phyloP scores from a whole-genome alignment of 1,140 invertebrate species.

The Sipha flava region DNA sequence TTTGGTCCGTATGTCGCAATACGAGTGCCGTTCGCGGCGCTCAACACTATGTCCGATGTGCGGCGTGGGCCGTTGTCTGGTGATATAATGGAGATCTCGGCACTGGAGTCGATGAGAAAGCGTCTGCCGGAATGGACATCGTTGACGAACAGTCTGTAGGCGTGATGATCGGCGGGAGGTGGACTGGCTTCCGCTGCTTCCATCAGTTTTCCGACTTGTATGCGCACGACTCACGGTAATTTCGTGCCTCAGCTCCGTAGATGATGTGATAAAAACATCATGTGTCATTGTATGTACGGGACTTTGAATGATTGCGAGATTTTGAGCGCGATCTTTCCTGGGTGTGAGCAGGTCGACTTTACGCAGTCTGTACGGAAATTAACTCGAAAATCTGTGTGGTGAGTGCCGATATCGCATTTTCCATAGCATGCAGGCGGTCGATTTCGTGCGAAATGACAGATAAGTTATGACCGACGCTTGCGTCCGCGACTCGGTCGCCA shows the following conservation, averaged over 20 bases:
- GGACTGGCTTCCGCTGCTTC: not conserved
- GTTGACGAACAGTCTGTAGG: not conserved
- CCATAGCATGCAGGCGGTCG: not conserved
- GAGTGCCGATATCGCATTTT: not conserved
- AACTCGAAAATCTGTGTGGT: not conserved
- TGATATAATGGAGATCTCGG: not conserved
- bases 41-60: not conserved
- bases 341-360: not conserved
- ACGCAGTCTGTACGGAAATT: not conserved
- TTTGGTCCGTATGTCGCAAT: not conserved
- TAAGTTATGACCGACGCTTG: not conserved
- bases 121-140: not conserved
- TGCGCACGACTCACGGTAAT: not conserved
- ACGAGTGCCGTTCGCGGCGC: constrained; percentile 30
- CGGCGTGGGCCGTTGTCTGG: not conserved
- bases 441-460: not conserved
- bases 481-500: not conserved
- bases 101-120: not conserved
- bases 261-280: not conserved
- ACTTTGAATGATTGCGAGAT: too few relatives aligned
- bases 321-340: not conserved
- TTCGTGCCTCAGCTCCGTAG: not conserved
- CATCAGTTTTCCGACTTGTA: not conserved
- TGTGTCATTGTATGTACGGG: too few relatives aligned
- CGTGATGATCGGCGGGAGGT: not conserved